These are phyloP conservation scores for Propithecus coquereli DNA, from an alignment of 2,113 vertebrate genomes.

Conservation along the genomic window DNA sequence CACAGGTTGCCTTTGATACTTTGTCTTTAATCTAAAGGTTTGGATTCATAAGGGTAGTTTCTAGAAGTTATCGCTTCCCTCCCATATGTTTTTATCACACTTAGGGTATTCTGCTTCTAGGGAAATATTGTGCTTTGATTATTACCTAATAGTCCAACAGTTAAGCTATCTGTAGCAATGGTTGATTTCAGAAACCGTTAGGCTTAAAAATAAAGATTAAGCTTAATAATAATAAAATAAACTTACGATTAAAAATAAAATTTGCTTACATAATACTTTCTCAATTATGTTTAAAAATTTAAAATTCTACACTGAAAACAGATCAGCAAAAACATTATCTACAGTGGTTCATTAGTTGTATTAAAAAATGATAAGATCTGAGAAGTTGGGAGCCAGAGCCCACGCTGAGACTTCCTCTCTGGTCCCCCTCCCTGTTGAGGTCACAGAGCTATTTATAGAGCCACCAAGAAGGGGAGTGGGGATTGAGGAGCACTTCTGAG, in stretches of 20 bases:
- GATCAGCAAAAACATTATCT: neutral
- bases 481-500: fast-evolving
- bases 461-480: neutral
- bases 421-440: neutral
- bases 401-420: neutral
- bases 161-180: neutral
- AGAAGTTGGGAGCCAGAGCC: neutral
- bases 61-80: neutral
- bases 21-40: neutral
- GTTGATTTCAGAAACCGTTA: neutral
- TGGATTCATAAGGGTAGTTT: neutral
- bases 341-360: neutral
- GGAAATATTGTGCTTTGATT: neutral
- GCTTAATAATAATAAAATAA: neutral
- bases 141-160: neutral
- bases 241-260: neutral
- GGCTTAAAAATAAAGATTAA: neutral
- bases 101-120: neutral
- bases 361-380: neutral
- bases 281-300: neutral
- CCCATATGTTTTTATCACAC: neutral
- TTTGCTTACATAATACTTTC: neutral
- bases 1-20: neutral
- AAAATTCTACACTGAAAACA: neutral
- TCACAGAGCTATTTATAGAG: neutral